Evolutionary conservation across 2,797 vertebrate genomes (phyloP).

Genomic region (Odontamblyopus lacepedii): DNA sequence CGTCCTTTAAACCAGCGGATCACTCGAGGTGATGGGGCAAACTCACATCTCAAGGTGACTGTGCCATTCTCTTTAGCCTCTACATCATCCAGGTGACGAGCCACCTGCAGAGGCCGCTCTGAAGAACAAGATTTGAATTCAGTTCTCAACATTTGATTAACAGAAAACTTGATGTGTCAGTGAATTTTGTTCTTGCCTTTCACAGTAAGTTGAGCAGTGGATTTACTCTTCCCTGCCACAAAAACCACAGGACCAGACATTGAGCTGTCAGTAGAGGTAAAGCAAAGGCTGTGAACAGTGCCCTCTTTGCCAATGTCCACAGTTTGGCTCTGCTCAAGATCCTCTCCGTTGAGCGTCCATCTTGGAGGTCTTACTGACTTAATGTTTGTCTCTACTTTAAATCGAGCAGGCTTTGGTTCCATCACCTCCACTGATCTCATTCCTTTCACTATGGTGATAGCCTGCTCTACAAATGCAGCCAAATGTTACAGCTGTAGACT

Average conservation of each 20-base stretch:
- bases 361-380: conserved; percentile 86
- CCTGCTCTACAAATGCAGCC: conserved; percentile 84
- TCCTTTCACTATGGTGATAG: conserved; percentile 86
- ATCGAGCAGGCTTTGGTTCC: conserved; percentile 86
- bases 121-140: not conserved
- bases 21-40: conserved; percentile 86
- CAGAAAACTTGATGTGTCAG: not conserved
- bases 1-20: conserved; percentile 92
- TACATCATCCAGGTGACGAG: conserved; percentile 84
- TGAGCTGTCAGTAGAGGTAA: conserved; percentile 84
- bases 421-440: conserved; percentile 87
- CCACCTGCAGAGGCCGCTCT: conserved; percentile 88
- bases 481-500: conserved; percentile 35
- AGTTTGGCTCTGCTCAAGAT: conserved; percentile 73
- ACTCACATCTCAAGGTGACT: conserved; percentile 86
- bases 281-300: conserved; percentile 83
- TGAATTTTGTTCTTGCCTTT: conserved; percentile 76
- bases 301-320: conserved; percentile 84
- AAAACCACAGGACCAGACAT: conserved; percentile 91
- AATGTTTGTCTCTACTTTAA: conserved; percentile 90
- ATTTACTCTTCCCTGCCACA: conserved; percentile 91
- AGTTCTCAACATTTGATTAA: not conserved
- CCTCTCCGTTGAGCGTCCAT: conserved; percentile 86
- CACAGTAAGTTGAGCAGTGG: conserved; percentile 85
- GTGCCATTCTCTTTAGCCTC: conserved; percentile 83